Base-by-base conservation (phyloP, 2,888 invertebrate species). In the Trichopoda pennipes region DNA sequence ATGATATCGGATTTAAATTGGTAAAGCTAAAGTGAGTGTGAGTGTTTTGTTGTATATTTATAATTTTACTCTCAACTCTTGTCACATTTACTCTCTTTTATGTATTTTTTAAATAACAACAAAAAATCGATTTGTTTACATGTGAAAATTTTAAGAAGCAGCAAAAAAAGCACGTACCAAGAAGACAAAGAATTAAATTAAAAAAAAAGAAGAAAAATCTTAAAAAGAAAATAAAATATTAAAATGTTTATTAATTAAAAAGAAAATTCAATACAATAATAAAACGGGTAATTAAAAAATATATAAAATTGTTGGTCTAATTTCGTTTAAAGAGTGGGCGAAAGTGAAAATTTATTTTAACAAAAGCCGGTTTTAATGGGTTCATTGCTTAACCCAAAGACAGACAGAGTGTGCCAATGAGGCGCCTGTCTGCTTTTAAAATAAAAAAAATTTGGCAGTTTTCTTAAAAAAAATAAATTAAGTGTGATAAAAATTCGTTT, bases 91-190 rank as follows among this genome's bases (percentile, higher is more conserved):
- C 35, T 72, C 21, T 17, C 28, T 23, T 63, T 66, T 44, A 66
- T 60, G 66, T 64, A 61, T 79, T 60, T 44, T 73, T 66, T 44
- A 78, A n/a, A 61, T 63, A 69, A 81, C 64, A 82, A 79, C 66
- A 84, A 81, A 85, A 80, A 85, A 84, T 82, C 84, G 85, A 84
- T 82, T 84, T 84, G 82, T 85, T 85, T 84, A 84, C 84, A 81
- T 81, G 77, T 73, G 72, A 80, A 77, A 64, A 72, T 23, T 68
- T 38, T 28, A 68, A 79, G 78, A 51, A 66, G 44, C 51, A 47
- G 56, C 32, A 53, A 14, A 16, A 23, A 47, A 58, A 28, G 68
- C 38, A 23, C 4, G 60, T 28, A 58, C 23, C 47, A 74, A 75
- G 32, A 49, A 44, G 51, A 72, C 28, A 74, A 47, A 64, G 51